Evolutionary conservation across 2,888 invertebrate genomes (phyloP), one percentile per base, ranked within the genome.

Genomic region (Dicranocentrus wangi): DNA sequence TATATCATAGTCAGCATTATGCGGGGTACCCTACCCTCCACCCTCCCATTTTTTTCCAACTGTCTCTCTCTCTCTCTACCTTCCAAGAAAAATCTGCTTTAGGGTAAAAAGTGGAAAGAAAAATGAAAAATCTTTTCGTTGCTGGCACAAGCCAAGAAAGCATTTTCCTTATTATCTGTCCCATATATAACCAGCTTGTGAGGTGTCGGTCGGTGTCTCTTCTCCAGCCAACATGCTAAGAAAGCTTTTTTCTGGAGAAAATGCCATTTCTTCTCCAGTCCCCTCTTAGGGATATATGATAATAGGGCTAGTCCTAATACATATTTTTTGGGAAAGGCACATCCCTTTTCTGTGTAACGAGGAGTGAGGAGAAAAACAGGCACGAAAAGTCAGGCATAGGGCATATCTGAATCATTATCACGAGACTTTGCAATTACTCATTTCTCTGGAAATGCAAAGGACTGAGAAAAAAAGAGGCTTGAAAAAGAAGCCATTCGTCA

Each of bases 401-500:
- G 69, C 60, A 69, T 58, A 79, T 76, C 72, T 79, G 82, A 83
- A 79, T 84, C 83, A 85, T 85, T 85, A 85, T 85, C 85, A 77
- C 76, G 70, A 72, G 72, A 78, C 81, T 82, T 77, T 81, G 82
- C 82, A 83, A 85, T 85, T 85, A 83, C 82, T 85, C 85, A 85
- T 85, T 83, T 82, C 77, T 60, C 77, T 73, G 68, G 69, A 69
- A 69, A 77, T 51, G 66, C 51, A 76, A 73, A 65, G 66, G 55
- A 25, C 53, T 51, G 66, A 60, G 76, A 68, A 83, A 84, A 85
- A 83, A 83, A 82, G 78, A 77, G 47, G 60, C 75, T 42, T 27
- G 79, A 79, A 85, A 85, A 84, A 85, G 82, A 82, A 82, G 81
- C 83, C 84, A 86, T 86, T 86, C 86, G 86, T 86, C 86, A 85